These are phyloP conservation scores for Sialia sialis DNA, from an alignment of 2,113 vertebrate species.

Conservation along the genomic window DNA sequence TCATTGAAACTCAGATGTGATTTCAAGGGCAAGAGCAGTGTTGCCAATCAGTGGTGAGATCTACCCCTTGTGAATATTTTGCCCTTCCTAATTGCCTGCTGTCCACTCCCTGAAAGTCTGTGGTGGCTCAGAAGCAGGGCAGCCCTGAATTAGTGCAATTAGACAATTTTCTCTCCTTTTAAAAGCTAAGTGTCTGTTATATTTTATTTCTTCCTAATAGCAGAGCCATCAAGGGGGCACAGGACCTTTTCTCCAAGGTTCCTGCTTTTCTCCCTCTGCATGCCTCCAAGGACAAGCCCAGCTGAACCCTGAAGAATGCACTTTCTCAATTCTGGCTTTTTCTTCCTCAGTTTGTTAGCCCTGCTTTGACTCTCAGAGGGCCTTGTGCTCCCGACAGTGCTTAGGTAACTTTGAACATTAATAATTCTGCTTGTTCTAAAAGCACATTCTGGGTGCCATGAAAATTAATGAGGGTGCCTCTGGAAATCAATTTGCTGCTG, in stretches of 20 bases:
- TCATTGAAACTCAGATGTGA: background rate
- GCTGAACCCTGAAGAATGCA: background rate
- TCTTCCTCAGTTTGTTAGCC: background rate
- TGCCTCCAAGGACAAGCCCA: background rate
- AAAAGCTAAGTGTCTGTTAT: background rate
- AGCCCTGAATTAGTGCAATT: background rate
- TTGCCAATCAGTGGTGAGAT: background rate
- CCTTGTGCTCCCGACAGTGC: background rate
- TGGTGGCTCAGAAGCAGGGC: background rate
- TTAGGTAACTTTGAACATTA: constrained; percentile 55
- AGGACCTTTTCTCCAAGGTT: background rate
- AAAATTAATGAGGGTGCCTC: constrained; percentile 66
- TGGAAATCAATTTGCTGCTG: constrained; percentile 58
- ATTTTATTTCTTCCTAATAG: background rate
- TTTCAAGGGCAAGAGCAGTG: background rate
- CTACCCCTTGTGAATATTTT: background rate
- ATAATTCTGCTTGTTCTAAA: constrained; percentile 64
- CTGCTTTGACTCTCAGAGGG: background rate
- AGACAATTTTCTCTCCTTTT: background rate
- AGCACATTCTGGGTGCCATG: constrained; percentile 3
- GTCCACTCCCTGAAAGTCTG: background rate
- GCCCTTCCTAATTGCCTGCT: background rate
- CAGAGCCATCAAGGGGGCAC: background rate
- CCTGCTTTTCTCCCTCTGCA: background rate
- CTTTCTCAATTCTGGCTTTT: background rate